Base-by-base conservation (phyloP, 2,113 vertebrate species). In the Lycocorax pyrrhopterus region DNA sequence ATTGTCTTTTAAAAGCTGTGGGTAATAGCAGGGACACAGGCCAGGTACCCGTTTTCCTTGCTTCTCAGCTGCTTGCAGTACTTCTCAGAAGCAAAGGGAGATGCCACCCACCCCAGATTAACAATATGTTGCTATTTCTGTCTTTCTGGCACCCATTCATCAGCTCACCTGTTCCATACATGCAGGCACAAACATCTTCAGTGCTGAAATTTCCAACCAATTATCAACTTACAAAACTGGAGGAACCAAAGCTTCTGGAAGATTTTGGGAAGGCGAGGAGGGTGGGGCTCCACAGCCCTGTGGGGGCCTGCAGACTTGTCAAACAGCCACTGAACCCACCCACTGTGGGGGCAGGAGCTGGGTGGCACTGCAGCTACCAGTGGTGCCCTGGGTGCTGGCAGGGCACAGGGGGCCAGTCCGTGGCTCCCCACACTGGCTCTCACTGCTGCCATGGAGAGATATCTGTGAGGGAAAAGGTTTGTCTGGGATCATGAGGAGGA, bases 221-320 rank as follows among this genome's bases (percentile, higher is more conserved):
- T 80, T 41, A 68, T 68, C 53, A 76, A 0, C 46, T 77, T 66
- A 59, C 3, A 1, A 62, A 94, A 58, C 46, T 1, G 1, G 25
- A 80, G 58, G 27, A 64, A 27, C 17, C 79, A 74, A 77, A 86
- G 49, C 25, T 83, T 67, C 41, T 79, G 75, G 63, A 43, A 68
- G 7, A 9, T 5, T 22, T 10, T 12, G 32, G 27, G 43, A 60
- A 58, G 43, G 20, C 22, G 51, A 66, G 5, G 22, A 56, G 30
- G 7, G 39, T 3, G 1, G 44, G 72, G 23, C 29, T 32, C 35
- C 2, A 0, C 17, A 19, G 41, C 7, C n/a, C 11, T 4, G 1
- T 30, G 39, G 52, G 30, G 6, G 15, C 22, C 39, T 20, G 59
- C 26, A 56, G 52, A 27, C 12, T 27, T 20, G 41, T 17, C 14